Percentiles rank a stretch among this genome's conserved stretches.
These are phyloP conservation scores for Augochlora pura DNA, from an alignment of 1,140 invertebrate species.

Conservation along the genomic window DNA sequence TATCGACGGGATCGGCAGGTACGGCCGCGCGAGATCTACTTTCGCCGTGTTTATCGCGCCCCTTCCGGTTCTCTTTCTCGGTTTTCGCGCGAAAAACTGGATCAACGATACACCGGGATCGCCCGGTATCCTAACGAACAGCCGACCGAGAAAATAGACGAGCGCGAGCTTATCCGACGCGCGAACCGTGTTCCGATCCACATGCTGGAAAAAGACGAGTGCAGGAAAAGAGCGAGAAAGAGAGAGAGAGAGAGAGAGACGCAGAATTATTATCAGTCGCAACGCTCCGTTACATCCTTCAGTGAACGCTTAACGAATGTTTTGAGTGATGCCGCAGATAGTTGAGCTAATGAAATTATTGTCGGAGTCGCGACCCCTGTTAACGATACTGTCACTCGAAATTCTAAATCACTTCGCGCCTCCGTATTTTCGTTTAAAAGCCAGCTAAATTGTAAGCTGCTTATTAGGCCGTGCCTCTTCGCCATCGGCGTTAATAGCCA, in stretches of 20 bases:
- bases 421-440: not conserved
- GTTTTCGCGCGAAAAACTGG: conserved; percentile 13
- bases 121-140: conserved; percentile 16
- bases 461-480: not conserved
- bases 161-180: conserved; percentile 19
- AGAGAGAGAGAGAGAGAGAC: not conserved
- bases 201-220: too few species aligned
- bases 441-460: not conserved
- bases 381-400: conserved; percentile 29
- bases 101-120: conserved; percentile 10
- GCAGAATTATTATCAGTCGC: conserved; percentile 26
- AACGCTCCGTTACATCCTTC: conserved; percentile 26
- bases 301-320: conserved; percentile 49
- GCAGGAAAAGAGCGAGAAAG: too few species aligned
- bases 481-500: not conserved
- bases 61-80: not conserved
- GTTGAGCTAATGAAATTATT: conserved; percentile 46
- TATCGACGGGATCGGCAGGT: conserved; percentile 20
- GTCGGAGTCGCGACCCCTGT: not conserved
- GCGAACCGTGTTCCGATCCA: not conserved
- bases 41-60: conserved; percentile 25
- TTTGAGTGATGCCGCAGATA: conserved; percentile 37
- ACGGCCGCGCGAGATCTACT: conserved; percentile 25
- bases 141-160: conserved; percentile 15
- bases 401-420: not conserved